Evolutionary conservation across 1,140 invertebrate genomes (phyloP), one percentile per base, ranked within the genome.

Genomic region (Drosophila repletoides): DNA sequence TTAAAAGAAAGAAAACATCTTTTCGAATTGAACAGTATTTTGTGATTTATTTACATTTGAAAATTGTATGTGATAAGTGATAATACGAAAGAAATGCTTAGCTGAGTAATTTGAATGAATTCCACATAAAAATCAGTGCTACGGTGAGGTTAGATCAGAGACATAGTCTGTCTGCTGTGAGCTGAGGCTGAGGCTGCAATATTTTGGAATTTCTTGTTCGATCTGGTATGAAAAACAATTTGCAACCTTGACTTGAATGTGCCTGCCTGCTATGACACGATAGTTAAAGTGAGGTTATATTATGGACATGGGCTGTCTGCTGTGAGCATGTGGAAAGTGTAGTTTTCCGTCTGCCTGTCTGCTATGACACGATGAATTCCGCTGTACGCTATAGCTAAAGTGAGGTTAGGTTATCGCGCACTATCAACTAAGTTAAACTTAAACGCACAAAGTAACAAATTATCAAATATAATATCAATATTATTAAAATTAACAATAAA

Each of bases 281-380:
- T 38, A 10, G 10, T 29, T 10, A 15, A 29, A 41, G 52, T 15
- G 21, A 60, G 53, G 49, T 55, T 45, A 48, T 19, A 70, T 14
- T n/a, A 61, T 58, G 46, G 48, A 74, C 66, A 69, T 43, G 34
- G 49, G 51, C 45, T 79, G 76, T 49, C 51, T 43, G 55, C 60
- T 52, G 14, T 24, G 38, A 46, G 51, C 29, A 17, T 21, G 21
- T 41, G n/a, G n/a, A 22, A 24, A 26, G 2, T 33, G 49, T 24
- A 45, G 34, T 29, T 33, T 26, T 36, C 19, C 36, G 33, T 7
- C 67, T 49, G 19, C 33, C 48, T 64, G 49, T 6, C 59, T 63
- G 15, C 61, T 86, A 86, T 86, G 80, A 86, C 80, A 86, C 80
- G 79, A 86, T 86, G 80, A 86, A 86, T 86, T 86, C 80, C 80